A percentile compares a stretch with the other conserved stretches of the same genome.
Evolutionary conservation across 2,797 vertebrate species (phyloP).

Genomic region (Ataeniobius toweri): DNA sequence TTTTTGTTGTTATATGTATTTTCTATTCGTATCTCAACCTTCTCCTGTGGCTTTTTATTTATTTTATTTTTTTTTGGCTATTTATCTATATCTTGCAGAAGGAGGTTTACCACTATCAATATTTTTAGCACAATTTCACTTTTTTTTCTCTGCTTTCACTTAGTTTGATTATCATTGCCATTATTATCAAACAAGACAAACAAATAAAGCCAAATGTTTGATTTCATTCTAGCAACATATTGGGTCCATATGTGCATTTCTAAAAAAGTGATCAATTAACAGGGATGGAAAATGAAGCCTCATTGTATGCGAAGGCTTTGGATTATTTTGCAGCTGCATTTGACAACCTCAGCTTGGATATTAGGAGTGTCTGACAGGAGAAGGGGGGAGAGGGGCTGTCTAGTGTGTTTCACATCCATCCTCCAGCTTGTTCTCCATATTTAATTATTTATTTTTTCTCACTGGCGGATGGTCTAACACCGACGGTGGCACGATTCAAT

Average conservation of each 20-base stretch:
- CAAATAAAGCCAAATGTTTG: constrained; percentile 73
- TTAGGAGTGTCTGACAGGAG: constrained; percentile 46
- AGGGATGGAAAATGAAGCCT: constrained; percentile 52
- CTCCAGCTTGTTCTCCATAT: constrained; percentile 7
- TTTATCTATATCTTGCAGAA: too few relatives aligned
- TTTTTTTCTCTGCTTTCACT: neutral
- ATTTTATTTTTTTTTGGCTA: neutral
- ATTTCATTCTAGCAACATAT: constrained; percentile 51
- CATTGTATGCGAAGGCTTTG: constrained; percentile 47
- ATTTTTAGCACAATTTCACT: neutral
- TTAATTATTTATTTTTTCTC: constrained; percentile 24
- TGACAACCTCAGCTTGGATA: constrained; percentile 56
- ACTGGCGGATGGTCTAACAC: constrained; percentile 37
- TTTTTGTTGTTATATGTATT: neutral
- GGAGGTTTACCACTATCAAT: too few relatives aligned
- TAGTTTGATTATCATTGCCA: neutral
- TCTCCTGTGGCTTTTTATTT: neutral
- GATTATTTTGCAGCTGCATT: constrained; percentile 37
- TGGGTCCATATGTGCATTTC: constrained; percentile 31
- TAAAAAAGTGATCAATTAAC: constrained; percentile 55
- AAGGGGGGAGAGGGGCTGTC: neutral
- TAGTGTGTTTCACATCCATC: neutral
- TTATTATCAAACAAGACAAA: constrained; percentile 62
- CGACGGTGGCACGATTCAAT: constrained; percentile 65
- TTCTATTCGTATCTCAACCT: neutral